Conservation (phyloP, 2,888 invertebrate genomes). For the Eumacrocentrus americanus region DNA sequence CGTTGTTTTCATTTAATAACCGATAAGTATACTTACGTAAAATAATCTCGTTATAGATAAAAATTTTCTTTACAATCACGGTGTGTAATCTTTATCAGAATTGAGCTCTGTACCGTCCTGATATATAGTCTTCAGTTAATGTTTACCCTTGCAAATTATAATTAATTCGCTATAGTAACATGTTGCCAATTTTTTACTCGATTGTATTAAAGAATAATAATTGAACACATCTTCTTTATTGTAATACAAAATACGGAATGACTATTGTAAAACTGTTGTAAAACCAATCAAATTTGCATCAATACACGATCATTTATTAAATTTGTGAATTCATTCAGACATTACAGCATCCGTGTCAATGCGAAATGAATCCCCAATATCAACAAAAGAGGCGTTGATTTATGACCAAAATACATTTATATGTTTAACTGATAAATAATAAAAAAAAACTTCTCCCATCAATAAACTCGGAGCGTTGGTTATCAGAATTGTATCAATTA, state of each 20-base stretch:
- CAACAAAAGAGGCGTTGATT: too few species aligned
- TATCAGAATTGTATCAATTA: slow-evolving; percentile 8
- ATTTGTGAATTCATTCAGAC: slow-evolving; percentile 37
- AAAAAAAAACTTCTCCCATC: background rate
- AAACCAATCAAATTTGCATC: slow-evolving; percentile 57
- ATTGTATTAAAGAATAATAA: slow-evolving; percentile 3
- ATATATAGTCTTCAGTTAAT: background rate
- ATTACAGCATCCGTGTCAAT: too few species aligned
- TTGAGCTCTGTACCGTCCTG: slow-evolving; percentile 23
- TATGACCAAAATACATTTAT: background rate
- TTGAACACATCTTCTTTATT: slow-evolving; percentile 5
- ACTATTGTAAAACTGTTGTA: slow-evolving; percentile 45
- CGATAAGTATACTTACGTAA: background rate
- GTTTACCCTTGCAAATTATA: background rate
- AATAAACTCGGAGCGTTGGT: slow-evolving; percentile 4
- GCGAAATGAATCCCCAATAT: too few species aligned
- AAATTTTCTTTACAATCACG: background rate
- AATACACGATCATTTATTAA: slow-evolving; percentile 58
- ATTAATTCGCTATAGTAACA: background rate
- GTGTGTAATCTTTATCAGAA: background rate
- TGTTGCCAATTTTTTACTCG: background rate
- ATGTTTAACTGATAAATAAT: background rate
- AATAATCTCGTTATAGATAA: too few species aligned
- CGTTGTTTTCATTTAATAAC: too few species aligned
- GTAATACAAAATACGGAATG: slow-evolving; percentile 25